phyloP scores from a whole-genome alignment of 2,113 vertebrate species.

The human (Homo sapiens) region DNA sequence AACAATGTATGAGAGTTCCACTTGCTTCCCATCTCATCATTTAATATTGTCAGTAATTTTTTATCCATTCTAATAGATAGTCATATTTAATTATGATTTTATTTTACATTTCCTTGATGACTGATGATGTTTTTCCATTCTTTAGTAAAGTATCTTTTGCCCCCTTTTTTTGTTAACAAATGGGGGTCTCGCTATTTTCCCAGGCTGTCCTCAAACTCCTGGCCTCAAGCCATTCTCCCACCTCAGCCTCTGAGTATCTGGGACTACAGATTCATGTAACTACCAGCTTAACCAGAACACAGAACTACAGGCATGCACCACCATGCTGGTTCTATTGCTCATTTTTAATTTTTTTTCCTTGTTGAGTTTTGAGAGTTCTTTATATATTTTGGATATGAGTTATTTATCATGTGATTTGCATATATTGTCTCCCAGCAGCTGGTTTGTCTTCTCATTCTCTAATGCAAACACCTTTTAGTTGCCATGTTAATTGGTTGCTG shows the following conservation, averaged over 20 bases:
- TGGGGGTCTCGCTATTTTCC: not conserved
- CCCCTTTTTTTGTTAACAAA: not conserved
- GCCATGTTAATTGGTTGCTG: not conserved
- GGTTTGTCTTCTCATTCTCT: not conserved
- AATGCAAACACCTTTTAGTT: not conserved
- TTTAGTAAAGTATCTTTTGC: not conserved
- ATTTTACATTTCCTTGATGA: not conserved
- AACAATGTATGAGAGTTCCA: not conserved
- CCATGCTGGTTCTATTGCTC: not conserved
- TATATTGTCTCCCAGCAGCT: not conserved
- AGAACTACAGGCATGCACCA: not conserved
- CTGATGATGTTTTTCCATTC: not conserved
- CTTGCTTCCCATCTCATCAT: not conserved
- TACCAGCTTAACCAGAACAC: no score
- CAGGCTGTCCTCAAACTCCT: not conserved
- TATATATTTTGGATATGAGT: not conserved
- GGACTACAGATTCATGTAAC: not conserved
- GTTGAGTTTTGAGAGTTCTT: constrained; percentile 16
- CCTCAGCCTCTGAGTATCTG: not conserved
- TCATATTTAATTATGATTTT: not conserved
- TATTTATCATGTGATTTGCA: not conserved
- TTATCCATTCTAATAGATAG: not conserved
- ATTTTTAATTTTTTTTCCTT: not conserved
- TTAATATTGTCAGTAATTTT: not conserved
- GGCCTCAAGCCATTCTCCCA: not conserved